phyloP scores from a whole-genome alignment of 2,888 invertebrate genomes.

The Gastrophysa polygoni region DNA sequence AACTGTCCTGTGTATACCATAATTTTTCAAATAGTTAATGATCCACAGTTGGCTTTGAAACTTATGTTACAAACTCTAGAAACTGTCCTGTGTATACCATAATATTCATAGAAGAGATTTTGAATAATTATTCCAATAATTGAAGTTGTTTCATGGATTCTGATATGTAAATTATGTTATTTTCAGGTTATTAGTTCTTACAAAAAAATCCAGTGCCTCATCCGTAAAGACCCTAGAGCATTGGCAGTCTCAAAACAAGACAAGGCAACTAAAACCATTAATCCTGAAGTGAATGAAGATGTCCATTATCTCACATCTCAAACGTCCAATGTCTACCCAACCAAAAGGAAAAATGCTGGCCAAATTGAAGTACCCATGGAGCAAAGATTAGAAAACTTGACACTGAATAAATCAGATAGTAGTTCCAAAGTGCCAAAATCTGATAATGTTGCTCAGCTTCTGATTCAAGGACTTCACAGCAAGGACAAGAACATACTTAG shows the following conservation, averaged over 20 bases:
- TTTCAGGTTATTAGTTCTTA: constrained; percentile 43
- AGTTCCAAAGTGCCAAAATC: constrained; percentile 63
- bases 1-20: too few relatives aligned
- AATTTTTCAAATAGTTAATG: too few relatives aligned
- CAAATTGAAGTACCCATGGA: constrained; percentile 78
- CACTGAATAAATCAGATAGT: constrained; percentile 64
- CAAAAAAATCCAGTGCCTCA: constrained; percentile 60
- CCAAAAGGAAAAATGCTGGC: constrained; percentile 54
- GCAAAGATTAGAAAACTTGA: constrained; percentile 79
- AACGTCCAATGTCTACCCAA: constrained; percentile 39
- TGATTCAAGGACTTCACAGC: constrained; percentile 86
- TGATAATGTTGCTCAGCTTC: constrained; percentile 79
- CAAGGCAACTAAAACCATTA: constrained; percentile 55
- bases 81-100: not conserved
- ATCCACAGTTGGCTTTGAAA: too few relatives aligned
- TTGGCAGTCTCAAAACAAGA: constrained; percentile 42
- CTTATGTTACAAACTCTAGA: constrained; percentile 8
- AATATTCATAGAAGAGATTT: not conserved
- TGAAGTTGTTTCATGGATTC: not conserved
- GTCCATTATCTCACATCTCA: constrained; percentile 62
- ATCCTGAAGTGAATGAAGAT: constrained; percentile 56
- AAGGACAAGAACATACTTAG: constrained; percentile 76
- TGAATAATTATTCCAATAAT: too few relatives aligned
- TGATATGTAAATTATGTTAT: not conserved
- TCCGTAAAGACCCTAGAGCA: constrained; percentile 56